A percentile compares a stretch with the other conserved stretches of the same genome.
phyloP scores from a whole-genome alignment of 1,140 invertebrate species.

The Eupristina koningsbergeri region DNA sequence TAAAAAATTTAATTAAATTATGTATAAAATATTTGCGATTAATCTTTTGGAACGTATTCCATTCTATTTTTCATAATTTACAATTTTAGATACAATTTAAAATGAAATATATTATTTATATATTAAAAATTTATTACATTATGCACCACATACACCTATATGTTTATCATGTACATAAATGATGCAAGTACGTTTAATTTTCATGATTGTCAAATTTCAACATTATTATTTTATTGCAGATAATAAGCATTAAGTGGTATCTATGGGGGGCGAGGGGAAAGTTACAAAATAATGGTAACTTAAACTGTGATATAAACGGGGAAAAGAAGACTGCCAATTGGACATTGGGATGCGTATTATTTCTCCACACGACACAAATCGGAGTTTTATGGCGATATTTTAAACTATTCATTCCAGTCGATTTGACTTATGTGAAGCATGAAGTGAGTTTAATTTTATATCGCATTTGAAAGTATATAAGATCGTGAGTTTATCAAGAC shows the following conservation, averaged over 20 bases:
- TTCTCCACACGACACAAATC: constrained; percentile 84
- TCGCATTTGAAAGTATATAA: no score
- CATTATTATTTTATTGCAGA: constrained; percentile 53
- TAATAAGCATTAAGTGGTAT: constrained; percentile 71
- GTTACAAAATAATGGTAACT: constrained; percentile 54
- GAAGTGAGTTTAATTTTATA: constrained; percentile 78
- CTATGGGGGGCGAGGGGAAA: constrained; percentile 71
- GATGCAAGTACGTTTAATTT: no score
- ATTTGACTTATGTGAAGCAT: constrained; percentile 85
- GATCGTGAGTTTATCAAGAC: no score
- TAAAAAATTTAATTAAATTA: no score
- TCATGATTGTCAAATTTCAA: not conserved
- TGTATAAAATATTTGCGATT: no score
- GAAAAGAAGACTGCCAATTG: constrained; percentile 64
- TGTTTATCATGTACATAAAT: no score
- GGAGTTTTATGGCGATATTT: constrained; percentile 93
- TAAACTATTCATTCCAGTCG: constrained; percentile 88
- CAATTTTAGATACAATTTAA: no score
- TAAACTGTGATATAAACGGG: constrained; percentile 56
- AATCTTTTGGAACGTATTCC: no score
- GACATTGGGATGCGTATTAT: constrained; percentile 74
- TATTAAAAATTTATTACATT: no score
- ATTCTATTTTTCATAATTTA: no score
- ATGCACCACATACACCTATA: no score
- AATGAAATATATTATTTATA: no score